These are phyloP conservation scores for Rachycentron canadum DNA, from an alignment of 2,797 vertebrate species.

Conservation along the genomic window DNA sequence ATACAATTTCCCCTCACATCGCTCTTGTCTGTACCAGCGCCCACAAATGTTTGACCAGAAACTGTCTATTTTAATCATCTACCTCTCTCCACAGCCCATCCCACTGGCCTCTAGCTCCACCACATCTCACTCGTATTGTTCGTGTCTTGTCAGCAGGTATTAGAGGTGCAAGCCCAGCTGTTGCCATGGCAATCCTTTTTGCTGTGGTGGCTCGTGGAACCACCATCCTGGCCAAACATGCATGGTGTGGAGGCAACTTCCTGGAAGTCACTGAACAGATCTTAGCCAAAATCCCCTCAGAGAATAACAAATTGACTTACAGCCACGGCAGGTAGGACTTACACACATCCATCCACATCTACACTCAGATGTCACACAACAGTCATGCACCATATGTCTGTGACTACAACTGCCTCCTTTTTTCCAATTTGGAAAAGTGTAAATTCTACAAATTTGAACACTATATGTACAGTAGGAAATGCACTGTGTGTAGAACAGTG, in stretches of 20 bases:
- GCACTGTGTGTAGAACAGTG: not conserved
- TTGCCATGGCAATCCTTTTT: slow-evolving; percentile 96
- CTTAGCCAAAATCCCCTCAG: slow-evolving; percentile 95
- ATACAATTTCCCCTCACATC: not conserved
- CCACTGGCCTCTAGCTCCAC: not conserved
- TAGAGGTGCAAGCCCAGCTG: slow-evolving; percentile 43
- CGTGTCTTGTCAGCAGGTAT: slow-evolving; percentile 28
- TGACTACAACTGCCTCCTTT: not conserved
- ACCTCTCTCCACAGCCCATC: not conserved
- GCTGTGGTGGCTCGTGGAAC: slow-evolving; percentile 96
- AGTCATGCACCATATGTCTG: not conserved
- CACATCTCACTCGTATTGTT: not conserved
- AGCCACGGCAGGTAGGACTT: slow-evolving; percentile 93
- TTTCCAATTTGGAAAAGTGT: not conserved
- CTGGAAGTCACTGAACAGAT: slow-evolving; percentile 98
- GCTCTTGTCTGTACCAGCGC: not conserved
- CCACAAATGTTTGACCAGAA: not conserved
- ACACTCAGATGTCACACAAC: not conserved
- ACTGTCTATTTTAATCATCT: not conserved
- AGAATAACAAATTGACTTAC: slow-evolving; percentile 98
- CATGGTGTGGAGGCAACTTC: slow-evolving; percentile 98
- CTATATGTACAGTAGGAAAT: not conserved
- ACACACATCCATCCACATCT: too few species aligned
- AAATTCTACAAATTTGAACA: not conserved
- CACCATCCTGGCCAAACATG: slow-evolving; percentile 97